A percentile compares a stretch with the other conserved stretches of the same genome.
These are phyloP conservation scores for Strongylocentrotus purpuratus DNA, from an alignment of 35 echinoderm and acorn worm species.

Conservation along the genomic window DNA sequence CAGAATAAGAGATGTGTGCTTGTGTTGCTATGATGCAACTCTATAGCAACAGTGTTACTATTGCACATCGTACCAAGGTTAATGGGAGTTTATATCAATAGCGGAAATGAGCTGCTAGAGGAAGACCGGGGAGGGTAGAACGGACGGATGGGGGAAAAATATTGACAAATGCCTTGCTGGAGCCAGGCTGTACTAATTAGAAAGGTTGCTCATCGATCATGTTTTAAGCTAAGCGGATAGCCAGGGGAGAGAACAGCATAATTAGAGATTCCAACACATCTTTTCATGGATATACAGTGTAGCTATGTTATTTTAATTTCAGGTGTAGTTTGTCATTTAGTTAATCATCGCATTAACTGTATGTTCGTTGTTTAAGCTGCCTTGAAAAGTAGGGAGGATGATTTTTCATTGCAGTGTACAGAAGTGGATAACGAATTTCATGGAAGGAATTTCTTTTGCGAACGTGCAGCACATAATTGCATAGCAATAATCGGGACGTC, in stretches of 20 bases:
- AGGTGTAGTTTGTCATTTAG: too few relatives aligned
- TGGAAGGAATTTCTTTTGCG: too few relatives aligned
- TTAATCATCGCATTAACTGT: too few relatives aligned
- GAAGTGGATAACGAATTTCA: too few relatives aligned
- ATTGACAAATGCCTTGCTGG: not conserved
- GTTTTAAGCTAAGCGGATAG: not conserved
- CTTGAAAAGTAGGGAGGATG: too few relatives aligned
- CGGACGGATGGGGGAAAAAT: not conserved
- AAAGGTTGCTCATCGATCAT: not conserved
- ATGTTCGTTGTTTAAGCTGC: too few relatives aligned
- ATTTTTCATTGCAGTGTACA: too few relatives aligned
- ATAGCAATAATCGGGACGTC: too few relatives aligned
- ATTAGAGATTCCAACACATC: not conserved
- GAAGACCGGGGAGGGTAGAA: not conserved
- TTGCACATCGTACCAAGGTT: not conserved
- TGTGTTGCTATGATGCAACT: not conserved
- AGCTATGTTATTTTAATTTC: too few relatives aligned
- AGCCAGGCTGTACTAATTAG: not conserved
- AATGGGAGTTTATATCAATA: slow-evolving; percentile 4
- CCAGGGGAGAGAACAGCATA: not conserved
- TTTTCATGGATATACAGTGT: not conserved
- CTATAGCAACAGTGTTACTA: not conserved
- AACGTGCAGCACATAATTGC: too few relatives aligned
- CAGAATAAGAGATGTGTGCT: not conserved
- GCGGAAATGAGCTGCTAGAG: not conserved